Conservation (phyloP, 1,140 invertebrate species). For the Nymphalis io region DNA sequence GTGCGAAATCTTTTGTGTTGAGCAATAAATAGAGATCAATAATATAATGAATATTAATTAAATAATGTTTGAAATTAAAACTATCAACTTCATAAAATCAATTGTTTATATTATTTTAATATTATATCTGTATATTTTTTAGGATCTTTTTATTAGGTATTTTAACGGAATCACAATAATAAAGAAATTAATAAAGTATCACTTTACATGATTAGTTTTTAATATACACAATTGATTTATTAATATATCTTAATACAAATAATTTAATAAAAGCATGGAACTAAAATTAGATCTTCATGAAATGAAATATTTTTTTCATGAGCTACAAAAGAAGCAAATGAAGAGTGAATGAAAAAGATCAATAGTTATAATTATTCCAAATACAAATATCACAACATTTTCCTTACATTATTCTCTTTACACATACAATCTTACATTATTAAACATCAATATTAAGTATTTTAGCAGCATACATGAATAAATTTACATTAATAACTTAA, state of each 20-base stretch:
- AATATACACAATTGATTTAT: too few relatives aligned
- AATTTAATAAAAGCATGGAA: too few relatives aligned
- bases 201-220: neutral
- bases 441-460: constrained; percentile 75
- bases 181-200: neutral
- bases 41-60: constrained; percentile 15
- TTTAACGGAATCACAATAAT: neutral
- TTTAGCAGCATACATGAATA: constrained; percentile 64
- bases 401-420: constrained; percentile 73
- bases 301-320: neutral
- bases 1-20: constrained; percentile 16
- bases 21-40: constrained; percentile 41
- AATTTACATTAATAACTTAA: constrained; percentile 69
- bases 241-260: too few relatives aligned
- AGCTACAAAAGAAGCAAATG: neutral
- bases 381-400: constrained; percentile 80
- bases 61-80: neutral
- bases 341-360: constrained; percentile 1
- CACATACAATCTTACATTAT: constrained; percentile 69
- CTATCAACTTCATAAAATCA: neutral
- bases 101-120: neutral
- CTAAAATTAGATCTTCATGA: neutral
- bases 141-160: neutral
- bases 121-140: neutral
- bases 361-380: constrained; percentile 75